Evolutionary conservation across 2,888 invertebrate genomes (phyloP), one percentile per base, ranked within the genome.

Genomic region (Acanthacorydalis orientalis): DNA sequence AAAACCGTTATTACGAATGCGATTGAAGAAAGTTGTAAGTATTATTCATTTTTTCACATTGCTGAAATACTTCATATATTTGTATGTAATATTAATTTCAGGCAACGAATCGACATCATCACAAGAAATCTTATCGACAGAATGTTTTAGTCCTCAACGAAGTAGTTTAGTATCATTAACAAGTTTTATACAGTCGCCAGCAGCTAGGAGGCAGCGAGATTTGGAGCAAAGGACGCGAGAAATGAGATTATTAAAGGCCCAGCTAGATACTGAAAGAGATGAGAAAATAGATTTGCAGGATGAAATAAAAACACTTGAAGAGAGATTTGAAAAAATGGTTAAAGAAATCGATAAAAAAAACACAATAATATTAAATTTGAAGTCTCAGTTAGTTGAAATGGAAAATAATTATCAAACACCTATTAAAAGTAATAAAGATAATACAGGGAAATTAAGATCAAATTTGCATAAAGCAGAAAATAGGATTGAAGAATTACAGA

Each of bases 261-360:
- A 75, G 16, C 59, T 81, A 7, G 78, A 80, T 52, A 68, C 74
- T 0, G 75, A 78, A 58, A 65, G 72, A 37, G 77, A 74, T 56
- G 80, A 80, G 54, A 74, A 77, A 46, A 69, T 68, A 48, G 78
- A 75, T 54, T 56, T 80, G 14, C 73, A 74, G 49, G 75, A 78
- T 32, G 78, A 80, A 55, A 56, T 80, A 1, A 62, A 65, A 31
- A 63, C 67, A 42, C 72, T 73, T 35, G 69, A 73, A 48, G 64
- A 68, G 35, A 73, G 68, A 54, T 62, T 75, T 51, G 65, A 71
- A 48, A 72, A 70, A 55, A 59, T 80, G 35, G 64, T 78, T 69
- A 37, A 37, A 37, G 37, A 37, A 37, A 12, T n/a, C 2, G 37
- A 37, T 37, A 37, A 9, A 37, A 37, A 37, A 14, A 37, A 37